Evolutionary conservation across 37 sponge, comb jelly and placozoan genomes (phyloP), one percentile per base, ranked within the genome.

Genomic region (Bolinopsis microptera): DNA sequence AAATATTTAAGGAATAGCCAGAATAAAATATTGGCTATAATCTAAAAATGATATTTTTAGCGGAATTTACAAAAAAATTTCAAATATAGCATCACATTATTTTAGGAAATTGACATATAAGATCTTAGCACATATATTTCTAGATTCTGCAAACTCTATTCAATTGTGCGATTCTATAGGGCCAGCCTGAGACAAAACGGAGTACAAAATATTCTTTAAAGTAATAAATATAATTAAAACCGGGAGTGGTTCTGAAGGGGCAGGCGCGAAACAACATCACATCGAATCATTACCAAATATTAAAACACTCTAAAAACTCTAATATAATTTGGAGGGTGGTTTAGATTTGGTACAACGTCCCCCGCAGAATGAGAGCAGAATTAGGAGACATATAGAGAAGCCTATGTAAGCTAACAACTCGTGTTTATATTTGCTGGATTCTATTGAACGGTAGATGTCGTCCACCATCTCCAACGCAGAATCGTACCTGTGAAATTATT

Each of bases 391-490:
- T 39, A 86, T 13, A 18, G 90, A 2, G 13, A 86, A 3, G 26
- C 41, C 41, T 40, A 86, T 21, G 61, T 86, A 86, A 30, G 35
- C 32, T 0, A 86, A 13, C 23, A 86, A 1, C 61, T 86, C 90
- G 36, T 86, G 90, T 39, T 86, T 86, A 27, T 86, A 86, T n/a
- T 86, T 28, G 30, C 61, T 41, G 90, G 32, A 33, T 0, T 86
- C 90, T 25, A 86, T 86, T 1, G 90, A 86, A 5, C 90, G 90
- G 61, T 86, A 86, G 27, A 86, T 13, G 61, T 86, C 90, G 61
- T 86, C 90, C 26, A 41, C 35, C 90, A 86, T 86, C 61, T 86
- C 90, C 28, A 86, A 24, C 0, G 90, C 90, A 24, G 90, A 86
- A 23, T 86, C 90, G 61, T 86, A 86, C 61, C 90, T 86, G 90